Evolutionary conservation across 1,140 invertebrate species (phyloP).

Genomic region (Vanessa tameamea): DNA sequence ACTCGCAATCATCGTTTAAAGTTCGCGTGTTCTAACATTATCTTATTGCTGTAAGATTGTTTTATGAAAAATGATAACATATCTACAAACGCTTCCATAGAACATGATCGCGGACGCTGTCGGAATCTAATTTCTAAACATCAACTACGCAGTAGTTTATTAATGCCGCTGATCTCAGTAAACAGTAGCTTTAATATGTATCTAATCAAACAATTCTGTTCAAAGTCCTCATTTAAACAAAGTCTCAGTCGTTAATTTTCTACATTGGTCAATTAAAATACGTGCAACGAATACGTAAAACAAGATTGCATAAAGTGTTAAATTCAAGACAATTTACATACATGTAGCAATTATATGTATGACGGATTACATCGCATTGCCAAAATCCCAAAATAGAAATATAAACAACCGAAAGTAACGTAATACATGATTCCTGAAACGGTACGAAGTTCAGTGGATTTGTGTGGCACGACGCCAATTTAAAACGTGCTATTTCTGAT

Average conservation of each 20-base stretch:
- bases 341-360: constrained; percentile 9
- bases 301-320: neutral
- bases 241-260: neutral
- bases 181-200: neutral
- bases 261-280: constrained; percentile 5
- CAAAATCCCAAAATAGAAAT: constrained; percentile 48
- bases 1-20: no score
- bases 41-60: no score
- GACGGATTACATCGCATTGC: constrained; percentile 37
- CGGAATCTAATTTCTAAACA: neutral
- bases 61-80: no score
- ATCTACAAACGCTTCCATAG: no score
- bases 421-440: constrained; percentile 67
- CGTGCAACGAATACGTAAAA: neutral
- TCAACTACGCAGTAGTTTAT: constrained; percentile 5
- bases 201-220: constrained; percentile 8
- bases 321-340: neutral
- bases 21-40: no score
- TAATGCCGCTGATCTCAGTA: constrained; percentile 3
- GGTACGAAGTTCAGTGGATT: constrained; percentile 72
- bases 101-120: no score
- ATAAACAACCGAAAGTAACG: constrained; percentile 63
- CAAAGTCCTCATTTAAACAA: constrained; percentile 8
- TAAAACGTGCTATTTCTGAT: constrained; percentile 48
- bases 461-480: constrained; percentile 68